Evolutionary conservation across 2,113 vertebrate species (phyloP).

Genomic region (Cricetomys ansorgei): DNA sequence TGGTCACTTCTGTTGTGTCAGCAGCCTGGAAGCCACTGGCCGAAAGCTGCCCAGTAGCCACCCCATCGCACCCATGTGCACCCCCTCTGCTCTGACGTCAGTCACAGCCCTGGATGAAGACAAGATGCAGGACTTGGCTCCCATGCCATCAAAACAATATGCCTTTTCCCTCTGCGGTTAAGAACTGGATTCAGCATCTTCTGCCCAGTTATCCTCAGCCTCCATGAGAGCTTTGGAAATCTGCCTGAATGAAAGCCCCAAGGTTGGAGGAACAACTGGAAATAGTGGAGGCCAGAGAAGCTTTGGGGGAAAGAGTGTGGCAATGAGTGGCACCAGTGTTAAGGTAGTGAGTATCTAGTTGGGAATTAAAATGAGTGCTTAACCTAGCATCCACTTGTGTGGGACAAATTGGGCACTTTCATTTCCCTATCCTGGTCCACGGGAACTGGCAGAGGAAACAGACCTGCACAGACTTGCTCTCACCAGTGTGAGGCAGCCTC

Average conservation of each 20-base stretch:
- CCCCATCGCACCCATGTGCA: not conserved
- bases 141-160: not conserved
- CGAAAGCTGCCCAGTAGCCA: not conserved
- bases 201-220: not conserved
- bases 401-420: not conserved
- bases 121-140: not conserved
- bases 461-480: not conserved
- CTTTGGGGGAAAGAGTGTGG: too few species aligned
- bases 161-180: not conserved
- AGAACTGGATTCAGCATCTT: not conserved
- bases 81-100: not conserved
- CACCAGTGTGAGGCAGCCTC: not conserved
- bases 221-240: not conserved
- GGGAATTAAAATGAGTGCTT: accelerated
- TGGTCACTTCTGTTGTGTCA: not conserved
- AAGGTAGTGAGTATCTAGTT: not conserved
- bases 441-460: not conserved
- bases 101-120: not conserved
- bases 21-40: not conserved
- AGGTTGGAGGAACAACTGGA: too few species aligned
- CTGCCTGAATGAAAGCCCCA: not conserved
- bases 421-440: not conserved
- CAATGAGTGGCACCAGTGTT: too few species aligned
- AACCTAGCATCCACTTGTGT: not conserved
- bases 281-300: not conserved